phyloP scores from a whole-genome alignment of 1,140 invertebrate genomes.

The Ips nitidus region DNA sequence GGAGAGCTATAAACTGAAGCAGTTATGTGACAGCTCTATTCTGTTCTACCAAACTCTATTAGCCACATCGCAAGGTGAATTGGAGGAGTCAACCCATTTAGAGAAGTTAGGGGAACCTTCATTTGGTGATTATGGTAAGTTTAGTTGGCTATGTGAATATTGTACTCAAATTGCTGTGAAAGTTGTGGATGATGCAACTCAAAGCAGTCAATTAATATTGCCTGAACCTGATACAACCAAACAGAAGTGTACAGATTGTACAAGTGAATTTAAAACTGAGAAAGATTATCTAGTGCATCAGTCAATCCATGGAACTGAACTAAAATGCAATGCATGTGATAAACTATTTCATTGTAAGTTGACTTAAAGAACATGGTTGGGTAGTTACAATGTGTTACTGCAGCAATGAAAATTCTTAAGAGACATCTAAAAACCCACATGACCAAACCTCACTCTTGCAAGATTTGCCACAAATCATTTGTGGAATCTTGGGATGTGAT shows the following conservation, averaged over 20 bases:
- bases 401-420: constrained; percentile 20
- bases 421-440: constrained; percentile 26
- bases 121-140: neutral
- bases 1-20: constrained; percentile 15
- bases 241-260: constrained; percentile 9
- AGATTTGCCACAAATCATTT: constrained; percentile 20
- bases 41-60: neutral
- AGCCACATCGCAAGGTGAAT: no score
- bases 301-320: constrained; percentile 8
- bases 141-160: neutral
- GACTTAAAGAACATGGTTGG: neutral
- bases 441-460: constrained; percentile 18
- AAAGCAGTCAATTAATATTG: neutral
- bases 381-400: neutral
- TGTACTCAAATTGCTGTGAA: neutral
- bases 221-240: neutral
- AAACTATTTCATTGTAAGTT: constrained; percentile 23
- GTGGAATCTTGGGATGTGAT: constrained; percentile 4
- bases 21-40: constrained; percentile 3
- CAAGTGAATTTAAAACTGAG: constrained; percentile 5
- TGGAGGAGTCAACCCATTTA: no score
- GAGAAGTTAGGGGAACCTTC: no score
- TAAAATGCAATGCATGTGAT: constrained; percentile 12
- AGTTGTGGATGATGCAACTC: neutral
- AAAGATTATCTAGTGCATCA: constrained; percentile 16